Conservation (phyloP, 2,888 invertebrate genomes). For the Lissonota sp. region DNA sequence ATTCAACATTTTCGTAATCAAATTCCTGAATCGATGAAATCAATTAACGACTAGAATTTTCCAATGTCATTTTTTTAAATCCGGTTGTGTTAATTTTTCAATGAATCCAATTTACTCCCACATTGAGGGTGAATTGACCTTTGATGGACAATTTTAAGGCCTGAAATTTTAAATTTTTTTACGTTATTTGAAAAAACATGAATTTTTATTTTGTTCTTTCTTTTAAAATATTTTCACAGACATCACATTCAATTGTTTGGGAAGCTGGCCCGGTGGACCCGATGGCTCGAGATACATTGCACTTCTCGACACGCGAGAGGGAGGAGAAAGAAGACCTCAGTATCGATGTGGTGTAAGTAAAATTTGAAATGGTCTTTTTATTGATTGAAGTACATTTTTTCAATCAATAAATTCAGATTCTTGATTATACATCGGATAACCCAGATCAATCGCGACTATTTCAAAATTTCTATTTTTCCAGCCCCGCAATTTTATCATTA, state of each 20-base stretch:
- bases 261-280: conserved; percentile 86
- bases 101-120: too few species aligned
- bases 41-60: neutral
- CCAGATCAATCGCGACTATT: too few species aligned
- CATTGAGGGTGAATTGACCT: too few species aligned
- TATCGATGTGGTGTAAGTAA: conserved; percentile 87
- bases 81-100: neutral
- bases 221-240: conserved; percentile 79
- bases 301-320: conserved; percentile 85
- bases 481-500: too few species aligned
- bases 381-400: too few species aligned
- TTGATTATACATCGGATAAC: too few species aligned
- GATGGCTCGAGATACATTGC: conserved; percentile 86
- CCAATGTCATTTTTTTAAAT: neutral
- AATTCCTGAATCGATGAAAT: too few species aligned
- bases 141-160: too few species aligned
- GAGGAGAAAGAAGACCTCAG: conserved; percentile 83
- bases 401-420: too few species aligned
- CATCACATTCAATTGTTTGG: conserved; percentile 87
- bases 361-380: neutral
- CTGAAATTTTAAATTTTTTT: neutral
- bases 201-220: conserved; percentile 35
- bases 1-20: too few species aligned
- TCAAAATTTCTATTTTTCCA: too few species aligned
- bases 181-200: neutral